Conservation (phyloP, 2,888 invertebrate genomes). For the Apoda limacodes region DNA sequence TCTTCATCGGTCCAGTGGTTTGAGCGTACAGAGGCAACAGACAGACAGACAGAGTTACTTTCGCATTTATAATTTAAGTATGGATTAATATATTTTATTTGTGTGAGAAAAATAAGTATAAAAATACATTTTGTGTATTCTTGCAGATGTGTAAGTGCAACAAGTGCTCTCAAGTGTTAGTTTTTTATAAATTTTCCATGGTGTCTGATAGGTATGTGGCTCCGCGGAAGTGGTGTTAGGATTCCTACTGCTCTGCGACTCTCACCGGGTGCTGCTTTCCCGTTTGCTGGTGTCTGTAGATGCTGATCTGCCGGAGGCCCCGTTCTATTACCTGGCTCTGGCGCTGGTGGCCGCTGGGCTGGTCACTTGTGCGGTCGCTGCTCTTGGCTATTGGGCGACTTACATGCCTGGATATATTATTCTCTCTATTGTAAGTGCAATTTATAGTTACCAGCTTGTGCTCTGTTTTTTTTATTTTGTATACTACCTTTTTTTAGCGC, state of each 20-base stretch:
- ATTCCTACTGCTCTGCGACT: constrained; percentile 78
- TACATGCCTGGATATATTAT: constrained; percentile 80
- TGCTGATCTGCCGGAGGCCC: constrained; percentile 74
- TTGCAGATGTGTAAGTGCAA: no score
- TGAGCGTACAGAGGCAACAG: no score
- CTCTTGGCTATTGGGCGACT: constrained; percentile 86
- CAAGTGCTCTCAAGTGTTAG: constrained; percentile 1
- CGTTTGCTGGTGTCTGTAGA: constrained; percentile 75
- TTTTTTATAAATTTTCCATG: no score
- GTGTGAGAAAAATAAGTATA: background rate
- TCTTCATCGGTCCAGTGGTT: no score
- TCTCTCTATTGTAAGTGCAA: constrained; percentile 76
- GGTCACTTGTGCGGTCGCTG: constrained; percentile 74
- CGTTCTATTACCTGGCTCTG: constrained; percentile 82
- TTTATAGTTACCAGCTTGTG: no score
- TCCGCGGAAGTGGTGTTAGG: constrained; percentile 78
- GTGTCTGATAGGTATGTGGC: constrained; percentile 83
- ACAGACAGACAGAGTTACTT: no score
- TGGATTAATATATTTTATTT: background rate
- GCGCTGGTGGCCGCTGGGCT: constrained; percentile 78
- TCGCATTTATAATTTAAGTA: no score
- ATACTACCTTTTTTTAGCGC: no score
- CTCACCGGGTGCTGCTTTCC: constrained; percentile 77
- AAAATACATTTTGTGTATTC: no score
- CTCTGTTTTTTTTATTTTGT: no score